Percentiles rank a stretch among this genome's conserved stretches.
Conservation (phyloP, 2,888 invertebrate species). For the Hofmannophila pseudospretella region DNA sequence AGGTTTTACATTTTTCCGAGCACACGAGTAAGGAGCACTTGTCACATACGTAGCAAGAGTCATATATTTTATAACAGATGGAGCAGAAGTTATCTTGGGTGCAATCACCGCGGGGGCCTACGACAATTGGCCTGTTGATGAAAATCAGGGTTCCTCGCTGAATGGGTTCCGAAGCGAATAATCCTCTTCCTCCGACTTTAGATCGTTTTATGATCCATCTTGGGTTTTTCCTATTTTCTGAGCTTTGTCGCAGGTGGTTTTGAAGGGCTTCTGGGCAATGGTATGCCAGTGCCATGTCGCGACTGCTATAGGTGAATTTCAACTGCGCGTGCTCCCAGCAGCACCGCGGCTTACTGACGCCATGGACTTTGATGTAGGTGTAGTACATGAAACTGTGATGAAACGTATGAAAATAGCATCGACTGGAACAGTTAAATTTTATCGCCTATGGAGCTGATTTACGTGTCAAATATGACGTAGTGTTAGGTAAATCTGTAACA, state of each 20-base stretch:
- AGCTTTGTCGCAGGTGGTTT: conserved; percentile 17
- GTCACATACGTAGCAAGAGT: conserved; percentile 65
- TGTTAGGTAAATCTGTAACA: conserved; percentile 12
- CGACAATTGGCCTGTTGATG: conserved; percentile 80
- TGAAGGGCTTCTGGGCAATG: conserved; percentile 12
- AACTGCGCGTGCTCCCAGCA: conserved; percentile 24
- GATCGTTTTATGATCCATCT: conserved; percentile 80
- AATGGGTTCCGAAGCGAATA: conserved; percentile 81
- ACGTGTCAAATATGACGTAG: conserved; percentile 58
- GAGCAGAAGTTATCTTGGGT: conserved; percentile 76
- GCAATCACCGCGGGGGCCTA: conserved; percentile 80
- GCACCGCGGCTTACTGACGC: conserved; percentile 48
- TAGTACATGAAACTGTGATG: no score
- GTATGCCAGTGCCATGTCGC: conserved; percentile 34
- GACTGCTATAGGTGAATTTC: conserved; percentile 15
- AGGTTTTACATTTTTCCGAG: conserved; percentile 75
- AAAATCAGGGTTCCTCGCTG: conserved; percentile 81
- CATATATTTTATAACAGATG: conserved; percentile 75
- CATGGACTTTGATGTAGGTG: conserved; percentile 28
- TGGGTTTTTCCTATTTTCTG: conserved; percentile 19
- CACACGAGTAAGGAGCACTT: conserved; percentile 83
- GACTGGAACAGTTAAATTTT: conserved; percentile 55
- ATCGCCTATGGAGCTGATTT: conserved; percentile 44
- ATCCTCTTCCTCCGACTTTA: conserved; percentile 81
- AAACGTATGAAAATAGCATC: conserved; percentile 65